A percentile compares a stretch with the other conserved stretches of the same genome.
Evolutionary conservation across 2,797 vertebrate genomes (phyloP).

Genomic region (Periophthalmus magnuspinnatus): DNA sequence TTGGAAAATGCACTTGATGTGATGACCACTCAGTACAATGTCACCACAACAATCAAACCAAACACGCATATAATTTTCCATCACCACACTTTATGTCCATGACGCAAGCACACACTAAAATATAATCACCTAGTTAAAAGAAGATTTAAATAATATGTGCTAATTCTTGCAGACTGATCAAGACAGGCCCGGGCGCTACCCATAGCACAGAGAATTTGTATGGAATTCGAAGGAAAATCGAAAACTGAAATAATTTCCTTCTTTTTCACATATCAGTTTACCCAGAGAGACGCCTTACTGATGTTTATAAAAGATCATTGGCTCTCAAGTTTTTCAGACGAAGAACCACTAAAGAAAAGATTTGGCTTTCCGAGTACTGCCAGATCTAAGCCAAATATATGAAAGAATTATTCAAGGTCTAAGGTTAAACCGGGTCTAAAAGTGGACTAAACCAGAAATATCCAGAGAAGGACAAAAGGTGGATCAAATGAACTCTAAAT

Average conservation of each 20-base stretch:
- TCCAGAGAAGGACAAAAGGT: too few relatives aligned
- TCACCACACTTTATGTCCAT: not conserved
- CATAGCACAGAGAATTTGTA: conserved; percentile 80
- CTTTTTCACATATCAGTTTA: conserved; percentile 11
- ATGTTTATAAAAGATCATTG: not conserved
- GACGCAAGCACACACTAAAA: conserved; percentile 10
- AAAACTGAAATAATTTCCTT: conserved; percentile 72
- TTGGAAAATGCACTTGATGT: conserved; percentile 5
- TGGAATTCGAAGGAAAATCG: conserved; percentile 88
- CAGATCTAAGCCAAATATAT: too few relatives aligned
- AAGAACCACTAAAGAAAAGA: too few relatives aligned
- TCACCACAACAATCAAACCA: conserved; percentile 8
- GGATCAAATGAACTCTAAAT: too few relatives aligned
- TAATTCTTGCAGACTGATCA: conserved; percentile 75
- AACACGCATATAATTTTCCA: conserved; percentile 14
- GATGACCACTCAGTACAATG: not conserved
- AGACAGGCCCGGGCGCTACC: conserved; percentile 84
- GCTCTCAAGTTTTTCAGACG: too few relatives aligned
- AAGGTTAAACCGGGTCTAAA: too few relatives aligned
- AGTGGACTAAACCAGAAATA: too few relatives aligned
- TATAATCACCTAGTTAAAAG: conserved; percentile 16
- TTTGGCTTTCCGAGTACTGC: too few relatives aligned
- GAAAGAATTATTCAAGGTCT: too few relatives aligned
- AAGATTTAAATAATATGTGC: conserved; percentile 71
- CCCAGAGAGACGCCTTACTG: not conserved